Conservation (phyloP, 2,888 invertebrate genomes). For the Netelia virgata region DNA sequence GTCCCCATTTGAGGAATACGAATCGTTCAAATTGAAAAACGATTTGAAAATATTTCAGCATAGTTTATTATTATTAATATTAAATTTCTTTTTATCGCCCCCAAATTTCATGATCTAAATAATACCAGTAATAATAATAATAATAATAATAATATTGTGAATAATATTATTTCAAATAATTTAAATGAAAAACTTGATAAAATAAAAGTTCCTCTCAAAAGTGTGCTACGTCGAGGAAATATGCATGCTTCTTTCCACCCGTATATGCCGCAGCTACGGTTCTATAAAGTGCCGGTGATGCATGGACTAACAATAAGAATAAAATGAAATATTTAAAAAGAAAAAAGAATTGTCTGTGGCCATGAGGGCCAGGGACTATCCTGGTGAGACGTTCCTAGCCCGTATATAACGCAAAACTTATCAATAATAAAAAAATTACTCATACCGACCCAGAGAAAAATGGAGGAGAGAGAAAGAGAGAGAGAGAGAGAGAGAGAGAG, state of each 20-base stretch:
- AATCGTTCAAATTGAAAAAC: neutral
- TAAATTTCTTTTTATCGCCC: too few relatives aligned
- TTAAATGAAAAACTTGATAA: neutral
- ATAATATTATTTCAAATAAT: too few relatives aligned
- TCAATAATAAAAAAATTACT: slow-evolving; percentile 24
- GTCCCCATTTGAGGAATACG: neutral
- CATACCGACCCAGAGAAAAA: slow-evolving; percentile 23
- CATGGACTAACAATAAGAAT: slow-evolving; percentile 9
- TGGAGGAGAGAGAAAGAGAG: slow-evolving; percentile 14
- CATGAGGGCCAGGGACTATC: slow-evolving; percentile 46
- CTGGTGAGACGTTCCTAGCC: slow-evolving; percentile 19
- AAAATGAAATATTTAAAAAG: neutral
- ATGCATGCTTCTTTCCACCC: slow-evolving; percentile 19
- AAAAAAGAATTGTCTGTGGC: neutral
- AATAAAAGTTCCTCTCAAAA: neutral
- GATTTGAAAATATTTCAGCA: neutral
- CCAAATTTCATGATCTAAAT: too few relatives aligned
- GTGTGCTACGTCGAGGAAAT: neutral
- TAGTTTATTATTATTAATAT: too few relatives aligned
- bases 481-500: slow-evolving; percentile 25
- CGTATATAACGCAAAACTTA: slow-evolving; percentile 16
- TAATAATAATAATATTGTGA: too few relatives aligned
- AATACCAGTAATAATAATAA: too few relatives aligned
- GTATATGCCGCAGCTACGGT: slow-evolving; percentile 18
- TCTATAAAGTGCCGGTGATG: slow-evolving; percentile 37